A percentile compares a stretch with the other conserved stretches of the same genome.
Evolutionary conservation across 2,797 vertebrate genomes (phyloP).

Genomic region (Neopelma chrysocephalum): DNA sequence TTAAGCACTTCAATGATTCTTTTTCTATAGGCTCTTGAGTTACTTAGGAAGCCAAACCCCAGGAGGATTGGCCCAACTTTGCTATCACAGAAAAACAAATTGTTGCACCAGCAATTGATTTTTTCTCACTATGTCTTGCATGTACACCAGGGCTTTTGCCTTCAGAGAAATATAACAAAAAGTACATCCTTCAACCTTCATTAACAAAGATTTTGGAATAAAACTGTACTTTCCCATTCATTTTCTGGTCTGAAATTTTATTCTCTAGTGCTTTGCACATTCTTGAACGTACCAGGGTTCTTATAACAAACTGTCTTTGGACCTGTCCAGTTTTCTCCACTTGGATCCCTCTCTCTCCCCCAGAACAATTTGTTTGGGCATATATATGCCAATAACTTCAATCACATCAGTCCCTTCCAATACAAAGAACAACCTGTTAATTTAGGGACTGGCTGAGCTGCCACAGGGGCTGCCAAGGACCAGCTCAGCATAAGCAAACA

Average conservation of each 20-base stretch:
- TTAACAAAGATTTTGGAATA: not conserved
- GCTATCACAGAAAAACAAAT: not conserved
- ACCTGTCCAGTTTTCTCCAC: not conserved
- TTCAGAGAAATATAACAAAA: not conserved
- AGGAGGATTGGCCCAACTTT: not conserved
- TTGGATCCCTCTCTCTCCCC: not conserved
- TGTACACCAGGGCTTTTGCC: not conserved
- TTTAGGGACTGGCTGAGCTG: constrained; percentile 25
- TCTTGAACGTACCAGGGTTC: not conserved
- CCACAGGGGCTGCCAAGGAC: constrained; percentile 3
- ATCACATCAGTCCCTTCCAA: not conserved
- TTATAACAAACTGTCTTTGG: not conserved
- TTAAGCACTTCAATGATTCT: not conserved
- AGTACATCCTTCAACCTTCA: not conserved
- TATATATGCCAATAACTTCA: not conserved
- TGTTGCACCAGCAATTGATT: not conserved
- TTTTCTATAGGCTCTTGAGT: not conserved
- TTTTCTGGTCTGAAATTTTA: not conserved
- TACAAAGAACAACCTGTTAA: constrained; percentile 14
- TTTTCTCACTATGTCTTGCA: not conserved
- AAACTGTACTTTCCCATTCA: not conserved
- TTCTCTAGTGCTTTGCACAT: not conserved
- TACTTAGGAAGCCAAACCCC: not conserved
- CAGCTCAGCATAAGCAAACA: constrained; percentile 29
- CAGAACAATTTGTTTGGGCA: not conserved